Conservation (phyloP, 2,797 vertebrate species). For the Enteromius argenteus region DNA sequence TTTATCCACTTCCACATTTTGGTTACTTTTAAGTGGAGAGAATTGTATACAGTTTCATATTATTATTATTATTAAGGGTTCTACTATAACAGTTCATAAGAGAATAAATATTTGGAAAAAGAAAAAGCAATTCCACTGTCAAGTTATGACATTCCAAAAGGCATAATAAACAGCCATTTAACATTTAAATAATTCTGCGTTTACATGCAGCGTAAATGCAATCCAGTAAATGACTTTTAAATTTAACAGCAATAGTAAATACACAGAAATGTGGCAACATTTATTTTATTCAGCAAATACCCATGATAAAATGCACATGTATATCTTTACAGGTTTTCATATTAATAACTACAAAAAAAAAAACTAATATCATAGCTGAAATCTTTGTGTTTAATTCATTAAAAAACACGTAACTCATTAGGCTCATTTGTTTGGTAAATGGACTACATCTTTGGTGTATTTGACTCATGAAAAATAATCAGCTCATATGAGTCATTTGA, state of each 20-base stretch:
- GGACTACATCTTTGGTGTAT: background rate
- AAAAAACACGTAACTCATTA: background rate
- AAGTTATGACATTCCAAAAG: background rate
- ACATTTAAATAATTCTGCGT: background rate
- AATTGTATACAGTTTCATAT: background rate
- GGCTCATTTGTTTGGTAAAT: background rate
- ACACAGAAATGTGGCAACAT: background rate
- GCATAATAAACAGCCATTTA: background rate
- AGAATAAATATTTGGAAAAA: background rate
- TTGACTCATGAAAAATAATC: background rate
- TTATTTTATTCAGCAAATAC: background rate
- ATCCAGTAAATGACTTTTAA: background rate
- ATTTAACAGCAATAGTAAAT: background rate
- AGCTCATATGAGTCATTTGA: background rate
- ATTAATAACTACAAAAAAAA: background rate
- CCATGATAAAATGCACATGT: background rate
- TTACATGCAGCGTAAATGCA: background rate
- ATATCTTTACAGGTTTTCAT: background rate
- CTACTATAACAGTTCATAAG: background rate
- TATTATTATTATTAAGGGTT: background rate
- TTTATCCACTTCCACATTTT: background rate
- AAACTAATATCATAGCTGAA: background rate
- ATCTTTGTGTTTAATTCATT: background rate
- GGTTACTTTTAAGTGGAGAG: background rate
- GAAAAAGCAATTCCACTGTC: background rate